Evolutionary conservation across 1,140 invertebrate species (phyloP).

Genomic region (Musca vetustissima): DNA sequence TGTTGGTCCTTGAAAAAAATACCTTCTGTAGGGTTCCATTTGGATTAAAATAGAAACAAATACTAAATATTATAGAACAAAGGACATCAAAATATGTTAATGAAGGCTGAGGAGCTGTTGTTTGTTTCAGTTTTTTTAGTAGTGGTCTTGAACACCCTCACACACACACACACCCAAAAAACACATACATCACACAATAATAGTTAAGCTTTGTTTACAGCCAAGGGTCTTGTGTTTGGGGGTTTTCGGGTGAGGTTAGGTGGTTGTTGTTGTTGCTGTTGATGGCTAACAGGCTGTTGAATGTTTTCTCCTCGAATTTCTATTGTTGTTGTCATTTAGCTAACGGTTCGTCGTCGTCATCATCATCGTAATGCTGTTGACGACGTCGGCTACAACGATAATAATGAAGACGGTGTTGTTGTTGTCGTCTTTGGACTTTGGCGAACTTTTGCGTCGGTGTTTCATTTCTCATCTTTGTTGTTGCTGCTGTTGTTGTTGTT

Average conservation of each 20-base stretch:
- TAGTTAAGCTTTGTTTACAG: not conserved
- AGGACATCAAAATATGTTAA: constrained; percentile 20
- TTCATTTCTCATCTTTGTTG: no score
- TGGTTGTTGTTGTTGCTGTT: not conserved
- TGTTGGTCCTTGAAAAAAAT: no score
- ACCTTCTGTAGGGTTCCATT: no score
- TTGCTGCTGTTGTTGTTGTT: no score
- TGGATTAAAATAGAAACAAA: not conserved
- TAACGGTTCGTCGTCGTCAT: constrained; percentile 1
- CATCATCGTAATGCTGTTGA: not conserved
- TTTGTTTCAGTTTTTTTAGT: not conserved
- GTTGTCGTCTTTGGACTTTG: no score
- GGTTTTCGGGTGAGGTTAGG: no score
- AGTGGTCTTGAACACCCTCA: not conserved
- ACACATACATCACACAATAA: not conserved
- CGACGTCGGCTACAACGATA: not conserved
- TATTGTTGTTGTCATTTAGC: not conserved
- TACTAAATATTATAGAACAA: no score
- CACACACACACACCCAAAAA: not conserved
- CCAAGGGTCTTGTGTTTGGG: not conserved
- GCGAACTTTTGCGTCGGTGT: no score
- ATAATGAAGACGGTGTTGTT: no score
- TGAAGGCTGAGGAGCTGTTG: constrained; percentile 9
- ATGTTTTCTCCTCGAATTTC: no score
- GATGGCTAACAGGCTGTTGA: not conserved